Conservation (phyloP, 2,797 vertebrate genomes). For the Botia kubotai region DNA sequence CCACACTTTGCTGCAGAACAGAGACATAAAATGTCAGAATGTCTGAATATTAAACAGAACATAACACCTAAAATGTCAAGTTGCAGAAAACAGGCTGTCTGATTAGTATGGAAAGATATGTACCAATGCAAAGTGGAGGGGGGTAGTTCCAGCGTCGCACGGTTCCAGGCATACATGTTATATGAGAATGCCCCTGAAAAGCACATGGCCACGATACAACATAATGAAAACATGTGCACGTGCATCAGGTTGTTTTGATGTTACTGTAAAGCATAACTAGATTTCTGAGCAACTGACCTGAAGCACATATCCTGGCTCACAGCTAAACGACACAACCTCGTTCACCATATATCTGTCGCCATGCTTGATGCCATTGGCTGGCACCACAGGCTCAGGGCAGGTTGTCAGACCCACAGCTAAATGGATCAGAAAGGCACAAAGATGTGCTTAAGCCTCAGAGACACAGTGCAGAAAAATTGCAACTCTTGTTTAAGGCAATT, state of each 20-base stretch:
- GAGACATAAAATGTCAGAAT: not conserved
- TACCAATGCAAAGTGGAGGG: slow-evolving; percentile 96
- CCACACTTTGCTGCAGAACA: slow-evolving; percentile 89
- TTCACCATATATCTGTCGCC: slow-evolving; percentile 99
- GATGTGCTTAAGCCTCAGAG: not conserved
- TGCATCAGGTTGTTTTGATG: not conserved
- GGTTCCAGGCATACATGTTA: slow-evolving; percentile 98
- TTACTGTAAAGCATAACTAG: not conserved
- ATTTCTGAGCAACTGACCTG: slow-evolving; percentile 80
- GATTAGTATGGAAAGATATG: slow-evolving; percentile 17
- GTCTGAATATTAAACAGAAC: slow-evolving; percentile 8
- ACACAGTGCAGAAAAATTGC: not conserved
- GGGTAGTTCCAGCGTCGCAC: slow-evolving; percentile 98
- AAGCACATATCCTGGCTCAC: slow-evolving; percentile 92
- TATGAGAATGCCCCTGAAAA: slow-evolving; percentile 92
- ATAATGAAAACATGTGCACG: not conserved
- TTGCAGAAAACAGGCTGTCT: not conserved
- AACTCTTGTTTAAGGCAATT: too few relatives aligned
- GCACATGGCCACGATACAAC: slow-evolving; percentile 26
- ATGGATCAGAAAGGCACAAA: not conserved
- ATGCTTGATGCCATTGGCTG: slow-evolving; percentile 90
- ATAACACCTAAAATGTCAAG: not conserved
- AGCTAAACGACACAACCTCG: slow-evolving; percentile 94
- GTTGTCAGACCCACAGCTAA: slow-evolving; percentile 94
- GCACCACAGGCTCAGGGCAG: slow-evolving; percentile 92